These are phyloP conservation scores for Aporophyla nigra DNA, from an alignment of 2,888 invertebrate species.

Conservation along the genomic window DNA sequence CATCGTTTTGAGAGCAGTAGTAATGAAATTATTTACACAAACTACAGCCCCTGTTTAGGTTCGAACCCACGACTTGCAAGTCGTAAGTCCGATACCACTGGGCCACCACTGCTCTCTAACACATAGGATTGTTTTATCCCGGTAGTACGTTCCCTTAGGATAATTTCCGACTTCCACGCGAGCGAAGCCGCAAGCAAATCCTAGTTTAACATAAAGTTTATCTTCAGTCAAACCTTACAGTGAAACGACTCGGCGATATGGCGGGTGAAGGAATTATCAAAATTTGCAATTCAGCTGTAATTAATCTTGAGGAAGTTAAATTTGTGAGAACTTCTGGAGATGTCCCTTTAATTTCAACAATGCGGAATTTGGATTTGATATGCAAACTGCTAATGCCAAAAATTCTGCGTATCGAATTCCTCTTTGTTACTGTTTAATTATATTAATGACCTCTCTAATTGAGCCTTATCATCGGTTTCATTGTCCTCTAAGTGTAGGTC, in stretches of 20 bases:
- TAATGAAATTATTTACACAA: too few species aligned
- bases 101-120: too few species aligned
- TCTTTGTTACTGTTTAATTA: not conserved
- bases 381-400: not conserved
- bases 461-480: not conserved
- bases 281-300: constrained; percentile 4
- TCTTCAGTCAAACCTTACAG: constrained; percentile 10
- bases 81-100: too few species aligned
- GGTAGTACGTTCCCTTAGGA: not conserved
- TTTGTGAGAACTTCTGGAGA: constrained; percentile 8
- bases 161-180: not conserved
- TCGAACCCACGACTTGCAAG: too few species aligned
- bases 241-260: not conserved
- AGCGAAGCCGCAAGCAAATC: not conserved
- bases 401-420: not conserved
- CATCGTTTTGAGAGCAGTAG: too few species aligned
- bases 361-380: constrained; percentile 7
- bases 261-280: constrained; percentile 9
- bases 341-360: constrained; percentile 24
- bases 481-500: not conserved
- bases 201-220: not conserved
- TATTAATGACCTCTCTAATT: not conserved
- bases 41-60: too few species aligned
- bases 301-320: constrained; percentile 8
- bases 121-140: too few species aligned